A percentile compares a stretch with the other conserved stretches of the same genome.
phyloP scores from a whole-genome alignment of 2,797 vertebrate genomes.

The Pantherophis vulpinus region DNA sequence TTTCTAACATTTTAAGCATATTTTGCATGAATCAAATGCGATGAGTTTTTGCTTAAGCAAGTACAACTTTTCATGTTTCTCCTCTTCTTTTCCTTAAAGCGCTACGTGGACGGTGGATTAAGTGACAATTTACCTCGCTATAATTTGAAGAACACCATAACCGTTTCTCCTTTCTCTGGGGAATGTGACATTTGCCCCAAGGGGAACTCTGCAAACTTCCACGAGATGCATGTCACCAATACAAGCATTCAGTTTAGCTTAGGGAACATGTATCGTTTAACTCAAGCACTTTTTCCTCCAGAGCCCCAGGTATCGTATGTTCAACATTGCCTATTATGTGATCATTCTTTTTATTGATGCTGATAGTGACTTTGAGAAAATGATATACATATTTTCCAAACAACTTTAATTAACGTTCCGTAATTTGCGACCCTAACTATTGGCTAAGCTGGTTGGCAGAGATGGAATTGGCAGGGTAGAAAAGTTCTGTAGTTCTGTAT shows the following conservation, averaged over 20 bases:
- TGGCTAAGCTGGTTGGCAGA: background rate
- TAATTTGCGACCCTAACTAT: background rate
- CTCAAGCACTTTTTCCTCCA: slow-evolving; percentile 79
- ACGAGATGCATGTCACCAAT: slow-evolving; percentile 81
- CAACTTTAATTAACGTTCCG: background rate
- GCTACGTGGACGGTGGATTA: slow-evolving; percentile 88
- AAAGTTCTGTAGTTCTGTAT: background rate
- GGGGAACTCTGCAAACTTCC: slow-evolving; percentile 81
- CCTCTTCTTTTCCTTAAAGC: slow-evolving; percentile 65
- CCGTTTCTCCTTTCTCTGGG: slow-evolving; percentile 87
- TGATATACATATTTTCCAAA: background rate
- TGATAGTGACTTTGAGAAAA: background rate
- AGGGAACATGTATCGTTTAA: slow-evolving; percentile 81
- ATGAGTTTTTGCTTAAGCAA: background rate
- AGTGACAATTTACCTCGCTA: slow-evolving; percentile 83
- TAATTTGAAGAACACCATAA: slow-evolving; percentile 86
- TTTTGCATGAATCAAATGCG: background rate
- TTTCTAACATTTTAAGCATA: background rate
- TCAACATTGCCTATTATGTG: background rate
- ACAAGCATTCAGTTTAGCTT: slow-evolving; percentile 83
- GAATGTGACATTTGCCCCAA: slow-evolving; percentile 92
- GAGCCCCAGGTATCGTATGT: slow-evolving; percentile 77
- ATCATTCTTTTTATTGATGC: background rate
- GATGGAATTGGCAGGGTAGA: background rate
- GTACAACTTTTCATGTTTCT: background rate